Base-by-base conservation (phyloP, 1,140 invertebrate species). In the Drosophila insularis region DNA sequence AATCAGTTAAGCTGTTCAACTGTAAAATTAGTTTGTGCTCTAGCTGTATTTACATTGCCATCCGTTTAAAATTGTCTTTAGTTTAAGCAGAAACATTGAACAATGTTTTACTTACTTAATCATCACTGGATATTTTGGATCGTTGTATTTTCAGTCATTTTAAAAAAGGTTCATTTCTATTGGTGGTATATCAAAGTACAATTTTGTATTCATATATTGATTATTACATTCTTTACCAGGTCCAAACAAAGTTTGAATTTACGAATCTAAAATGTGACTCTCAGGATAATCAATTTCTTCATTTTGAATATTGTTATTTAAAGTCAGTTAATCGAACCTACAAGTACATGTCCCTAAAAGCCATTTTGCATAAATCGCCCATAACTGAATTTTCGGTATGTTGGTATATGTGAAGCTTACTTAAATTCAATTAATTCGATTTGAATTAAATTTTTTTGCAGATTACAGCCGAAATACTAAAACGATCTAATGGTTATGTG, bases 261-360 rank as follows among this genome's bases (percentile, higher is more conserved):
- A 31, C 61, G 2, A 63, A 63, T 27, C 8, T 63, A 5, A 63
- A 46, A 63, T 63, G 61, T 31, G 27, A 21, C 4, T 11, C 61
- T 14, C 2, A 32, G 27, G 61, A 53, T 32, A 53, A 35, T 4
- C 10, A 40, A 10, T 63, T 63, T 4, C 1, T 0, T 43, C 7
- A 50, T 1, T 53, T 63, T 17, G 61, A 63, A 13, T 46, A 40
- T n/a, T 63, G 61, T 43, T 43, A 11, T 19, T 10, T 63, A 2
- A 63, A 63, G 31, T 43, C 61, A 10, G 6, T 63, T 13, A 63
- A 63, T 27, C 61, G 61, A 19, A 63, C 37, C 14, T 63, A 46
- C 39, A 63, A 63, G 17, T 63, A 63, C 14, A n/a, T 63, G 2
- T 63, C 61, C 7, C 2, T 63, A 53, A 43, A 50, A 14, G 40